Conservation (phyloP, 2,888 invertebrate species). For the Coleophora deauratella region DNA sequence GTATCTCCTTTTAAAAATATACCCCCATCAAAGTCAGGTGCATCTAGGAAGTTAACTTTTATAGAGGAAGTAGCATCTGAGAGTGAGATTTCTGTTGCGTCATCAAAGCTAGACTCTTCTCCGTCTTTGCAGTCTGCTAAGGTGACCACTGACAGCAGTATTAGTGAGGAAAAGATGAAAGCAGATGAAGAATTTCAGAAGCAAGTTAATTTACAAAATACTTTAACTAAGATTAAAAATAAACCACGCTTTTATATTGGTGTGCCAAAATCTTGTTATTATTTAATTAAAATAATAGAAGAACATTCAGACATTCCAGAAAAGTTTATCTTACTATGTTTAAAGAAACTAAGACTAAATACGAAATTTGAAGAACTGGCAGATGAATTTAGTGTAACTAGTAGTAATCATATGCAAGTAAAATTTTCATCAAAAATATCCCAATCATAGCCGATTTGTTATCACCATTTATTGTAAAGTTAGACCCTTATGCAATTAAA, state of each 20-base stretch:
- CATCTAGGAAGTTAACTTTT: no score
- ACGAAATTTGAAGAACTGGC: slow-evolving; percentile 10
- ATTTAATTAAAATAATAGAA: no score
- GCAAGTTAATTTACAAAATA: slow-evolving; percentile 10
- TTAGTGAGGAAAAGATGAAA: slow-evolving; percentile 10
- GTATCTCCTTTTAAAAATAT: no score
- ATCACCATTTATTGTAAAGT: slow-evolving; percentile 12
- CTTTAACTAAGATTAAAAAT: slow-evolving; percentile 8
- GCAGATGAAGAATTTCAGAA: no score
- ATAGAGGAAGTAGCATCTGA: slow-evolving; percentile 2
- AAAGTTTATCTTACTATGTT: background rate
- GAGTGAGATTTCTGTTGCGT: slow-evolving; percentile 13
- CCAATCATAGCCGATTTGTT: slow-evolving; percentile 12
- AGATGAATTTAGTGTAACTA: slow-evolving; percentile 6
- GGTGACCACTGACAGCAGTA: slow-evolving; percentile 17
- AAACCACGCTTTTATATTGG: slow-evolving; percentile 10
- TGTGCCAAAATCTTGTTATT: background rate
- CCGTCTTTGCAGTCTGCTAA: slow-evolving; percentile 12
- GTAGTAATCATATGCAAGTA: slow-evolving; percentile 1
- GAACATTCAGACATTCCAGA: no score
- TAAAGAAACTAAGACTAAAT: slow-evolving; percentile 14
- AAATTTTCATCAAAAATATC: slow-evolving; percentile 5
- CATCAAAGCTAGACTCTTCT: slow-evolving; percentile 8
- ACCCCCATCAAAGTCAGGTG: no score
- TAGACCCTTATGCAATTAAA: slow-evolving; percentile 10